Conservation (phyloP, 2,113 vertebrate genomes). For the Erpornis zantholeuca region DNA sequence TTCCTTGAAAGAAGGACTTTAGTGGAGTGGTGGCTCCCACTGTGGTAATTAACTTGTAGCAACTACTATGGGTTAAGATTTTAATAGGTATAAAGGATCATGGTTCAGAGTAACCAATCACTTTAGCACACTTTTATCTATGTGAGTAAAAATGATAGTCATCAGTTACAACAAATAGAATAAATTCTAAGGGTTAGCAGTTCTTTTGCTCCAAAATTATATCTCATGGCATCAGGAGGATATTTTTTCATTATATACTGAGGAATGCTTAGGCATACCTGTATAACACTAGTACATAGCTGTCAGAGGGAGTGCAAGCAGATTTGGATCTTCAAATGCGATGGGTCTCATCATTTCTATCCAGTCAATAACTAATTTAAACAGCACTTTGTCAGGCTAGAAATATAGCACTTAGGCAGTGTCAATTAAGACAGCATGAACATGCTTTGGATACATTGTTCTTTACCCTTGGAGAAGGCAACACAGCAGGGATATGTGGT, state of each 20-base stretch:
- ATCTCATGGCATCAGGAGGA: background rate
- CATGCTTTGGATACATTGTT: background rate
- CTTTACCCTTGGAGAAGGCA: background rate
- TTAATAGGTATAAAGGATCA: background rate
- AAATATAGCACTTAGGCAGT: background rate
- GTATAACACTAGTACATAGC: background rate
- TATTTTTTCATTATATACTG: background rate
- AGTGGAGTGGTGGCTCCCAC: background rate
- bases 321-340: background rate
- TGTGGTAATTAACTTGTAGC: background rate
- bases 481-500: background rate
- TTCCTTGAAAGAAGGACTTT: background rate
- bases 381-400: background rate
- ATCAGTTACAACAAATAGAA: background rate
- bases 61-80: background rate
- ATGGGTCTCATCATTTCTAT: background rate
- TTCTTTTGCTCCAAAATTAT: background rate
- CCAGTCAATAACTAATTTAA: background rate
- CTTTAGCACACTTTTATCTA: background rate
- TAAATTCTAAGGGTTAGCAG: background rate
- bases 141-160: background rate
- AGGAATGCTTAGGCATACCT: background rate
- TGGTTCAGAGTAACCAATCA: background rate
- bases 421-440: background rate
- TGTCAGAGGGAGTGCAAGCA: background rate